Percentiles rank a stretch among this genome's conserved stretches.
phyloP scores from a whole-genome alignment of 2,797 vertebrate genomes.

The Acanthurus lineatus region DNA sequence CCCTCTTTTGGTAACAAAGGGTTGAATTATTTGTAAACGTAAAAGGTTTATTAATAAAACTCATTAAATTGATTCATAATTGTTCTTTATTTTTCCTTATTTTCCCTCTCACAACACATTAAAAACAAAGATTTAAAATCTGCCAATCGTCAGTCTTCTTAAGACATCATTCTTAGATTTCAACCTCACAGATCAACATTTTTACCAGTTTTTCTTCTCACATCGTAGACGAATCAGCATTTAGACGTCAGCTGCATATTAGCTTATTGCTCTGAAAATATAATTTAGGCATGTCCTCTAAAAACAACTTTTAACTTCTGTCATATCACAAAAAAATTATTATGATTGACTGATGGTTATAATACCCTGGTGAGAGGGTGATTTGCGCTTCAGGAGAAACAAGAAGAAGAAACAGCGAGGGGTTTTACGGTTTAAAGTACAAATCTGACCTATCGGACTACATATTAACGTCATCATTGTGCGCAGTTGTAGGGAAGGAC shows the following conservation, averaged over 20 bases:
- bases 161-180: too few relatives aligned
- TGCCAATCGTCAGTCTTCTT: too few relatives aligned
- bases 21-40: constrained; percentile 24
- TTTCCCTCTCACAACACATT: too few relatives aligned
- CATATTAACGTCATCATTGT: constrained; percentile 60
- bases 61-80: background rate
- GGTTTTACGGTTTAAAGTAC: constrained; percentile 9
- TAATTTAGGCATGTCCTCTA: background rate
- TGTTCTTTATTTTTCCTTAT: background rate
- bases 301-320: background rate
- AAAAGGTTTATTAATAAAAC: constrained; percentile 61
- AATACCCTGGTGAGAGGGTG: background rate
- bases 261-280: too few relatives aligned
- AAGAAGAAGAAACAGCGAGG: background rate
- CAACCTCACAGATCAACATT: too few relatives aligned
- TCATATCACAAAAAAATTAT: background rate
- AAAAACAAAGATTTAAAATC: too few relatives aligned
- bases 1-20: background rate
- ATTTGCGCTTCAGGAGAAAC: background rate
- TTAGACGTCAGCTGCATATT: too few relatives aligned
- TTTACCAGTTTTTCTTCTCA: too few relatives aligned
- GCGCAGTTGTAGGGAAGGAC: constrained; percentile 30
- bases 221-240: background rate
- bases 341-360: constrained; percentile 25
- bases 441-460: constrained; percentile 5